Evolutionary conservation across 2,797 vertebrate species (phyloP), one percentile per base, ranked within the genome.

Genomic region (Chelmon rostratus): DNA sequence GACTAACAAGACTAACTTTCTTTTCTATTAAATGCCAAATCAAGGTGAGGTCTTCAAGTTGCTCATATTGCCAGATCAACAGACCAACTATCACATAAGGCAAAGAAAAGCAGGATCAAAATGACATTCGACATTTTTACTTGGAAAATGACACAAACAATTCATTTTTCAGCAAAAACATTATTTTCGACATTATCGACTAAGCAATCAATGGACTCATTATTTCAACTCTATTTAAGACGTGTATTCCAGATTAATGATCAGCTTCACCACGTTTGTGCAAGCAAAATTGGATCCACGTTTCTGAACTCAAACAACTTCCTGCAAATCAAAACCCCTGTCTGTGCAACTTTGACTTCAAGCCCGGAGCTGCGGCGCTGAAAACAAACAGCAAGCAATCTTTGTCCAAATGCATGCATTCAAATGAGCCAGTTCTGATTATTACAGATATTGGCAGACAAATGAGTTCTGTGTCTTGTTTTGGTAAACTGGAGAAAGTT

Each of bases 381-480:
- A 73, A 42, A 83, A 57, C 21, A 38, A 75, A 79, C 33, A 33
- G 53, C n/a, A 28, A 25, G 38, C 13, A 58, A 31, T 37, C 19
- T 46, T 35, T 42, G 21, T 42, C 25, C 15, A 61, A 52, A 62
- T 50, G 2, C 23, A 69, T 52, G 25, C 47, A 63, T 76, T 59
- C 5, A 52, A 69, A 76, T 73, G 1, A 57, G n/a, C 18, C 7
- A 3, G 5, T 33, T 59, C 13, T 46, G 5, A 50, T 65, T 50
- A 23, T 37, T 37, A n/a, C 23, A 49, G 35, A 66, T 7, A 73
- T n/a, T 68, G 68, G 72, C 46, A 68, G 40, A 37, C 19, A 53
- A 21, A 31, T 15, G 16, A 47, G 4, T 6, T 28, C 7, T 3
- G 13, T 5, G 64, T 54, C 11, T 59, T 52, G 23, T 67, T 81